Conservation (phyloP, 2,113 vertebrate genomes). For the Leptobrachium ailaonicum region DNA sequence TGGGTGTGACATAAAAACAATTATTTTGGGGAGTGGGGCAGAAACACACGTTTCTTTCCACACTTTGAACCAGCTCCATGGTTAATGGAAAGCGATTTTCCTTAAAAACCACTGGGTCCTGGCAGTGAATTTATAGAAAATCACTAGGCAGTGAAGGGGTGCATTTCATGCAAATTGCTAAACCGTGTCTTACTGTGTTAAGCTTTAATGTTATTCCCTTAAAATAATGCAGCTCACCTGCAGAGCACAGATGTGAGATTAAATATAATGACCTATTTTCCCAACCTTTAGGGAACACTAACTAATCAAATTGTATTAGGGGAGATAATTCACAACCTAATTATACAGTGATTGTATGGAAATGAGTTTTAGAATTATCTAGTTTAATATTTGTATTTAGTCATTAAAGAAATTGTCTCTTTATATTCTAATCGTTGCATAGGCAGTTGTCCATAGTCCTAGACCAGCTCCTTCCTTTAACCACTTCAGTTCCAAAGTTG, state of each 20-base stretch:
- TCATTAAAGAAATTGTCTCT: background rate
- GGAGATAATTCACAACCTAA: background rate
- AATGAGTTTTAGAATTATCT: background rate
- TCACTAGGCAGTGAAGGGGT: no score
- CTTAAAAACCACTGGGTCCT: no score
- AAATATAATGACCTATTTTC: background rate
- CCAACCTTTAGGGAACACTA: background rate
- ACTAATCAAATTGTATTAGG: background rate
- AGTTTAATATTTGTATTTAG: background rate
- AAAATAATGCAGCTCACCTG: background rate
- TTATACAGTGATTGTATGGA: background rate
- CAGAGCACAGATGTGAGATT: background rate
- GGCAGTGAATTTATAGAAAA: no score
- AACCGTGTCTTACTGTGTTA: conserved; percentile 18
- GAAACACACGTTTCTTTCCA: no score
- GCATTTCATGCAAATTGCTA: background rate
- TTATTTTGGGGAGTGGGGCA: no score
- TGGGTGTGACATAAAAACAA: no score
- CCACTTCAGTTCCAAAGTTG: no score
- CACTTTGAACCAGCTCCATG: no score
- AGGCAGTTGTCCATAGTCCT: no score
- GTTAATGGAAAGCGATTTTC: no score
- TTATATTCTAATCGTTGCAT: no score
- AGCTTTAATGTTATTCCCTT: background rate
- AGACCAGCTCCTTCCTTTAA: no score